These are phyloP conservation scores for Rhagologus leucostigma DNA, from an alignment of 2,113 vertebrate species.

Conservation along the genomic window DNA sequence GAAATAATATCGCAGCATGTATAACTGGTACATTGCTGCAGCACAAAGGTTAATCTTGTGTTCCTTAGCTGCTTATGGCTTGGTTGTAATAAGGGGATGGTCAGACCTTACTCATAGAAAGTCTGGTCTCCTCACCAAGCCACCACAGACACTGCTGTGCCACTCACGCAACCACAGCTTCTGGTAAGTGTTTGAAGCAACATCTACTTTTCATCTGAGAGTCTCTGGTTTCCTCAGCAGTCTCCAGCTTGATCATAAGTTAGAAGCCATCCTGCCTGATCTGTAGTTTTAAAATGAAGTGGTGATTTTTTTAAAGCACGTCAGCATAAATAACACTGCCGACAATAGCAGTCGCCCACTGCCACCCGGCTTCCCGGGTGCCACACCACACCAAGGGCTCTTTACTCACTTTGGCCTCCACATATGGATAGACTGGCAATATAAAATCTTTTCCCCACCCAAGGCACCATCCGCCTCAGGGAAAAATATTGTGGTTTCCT, in stretches of 20 bases:
- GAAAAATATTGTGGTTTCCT: neutral
- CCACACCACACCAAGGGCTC: neutral
- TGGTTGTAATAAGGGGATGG: neutral
- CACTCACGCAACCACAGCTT: neutral
- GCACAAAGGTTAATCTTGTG: neutral
- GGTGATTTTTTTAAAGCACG: neutral
- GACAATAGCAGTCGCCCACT: neutral
- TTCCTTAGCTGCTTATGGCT: neutral
- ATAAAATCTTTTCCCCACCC: neutral
- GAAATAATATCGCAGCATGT: neutral
- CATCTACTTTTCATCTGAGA: neutral
- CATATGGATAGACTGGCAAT: neutral
- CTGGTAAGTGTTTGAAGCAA: neutral
- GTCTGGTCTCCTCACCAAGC: neutral
- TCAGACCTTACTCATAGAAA: neutral
- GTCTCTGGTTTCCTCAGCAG: neutral
- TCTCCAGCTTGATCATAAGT: neutral
- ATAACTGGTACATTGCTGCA: neutral
- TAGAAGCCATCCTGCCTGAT: neutral
- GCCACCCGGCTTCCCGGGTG: accelerated
- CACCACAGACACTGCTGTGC: neutral
- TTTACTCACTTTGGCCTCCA: neutral
- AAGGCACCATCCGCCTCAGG: neutral
- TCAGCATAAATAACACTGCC: neutral
- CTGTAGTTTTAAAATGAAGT: neutral